phyloP scores from a whole-genome alignment of 2,888 invertebrate species.

The Leptarthrus brevirostris region DNA sequence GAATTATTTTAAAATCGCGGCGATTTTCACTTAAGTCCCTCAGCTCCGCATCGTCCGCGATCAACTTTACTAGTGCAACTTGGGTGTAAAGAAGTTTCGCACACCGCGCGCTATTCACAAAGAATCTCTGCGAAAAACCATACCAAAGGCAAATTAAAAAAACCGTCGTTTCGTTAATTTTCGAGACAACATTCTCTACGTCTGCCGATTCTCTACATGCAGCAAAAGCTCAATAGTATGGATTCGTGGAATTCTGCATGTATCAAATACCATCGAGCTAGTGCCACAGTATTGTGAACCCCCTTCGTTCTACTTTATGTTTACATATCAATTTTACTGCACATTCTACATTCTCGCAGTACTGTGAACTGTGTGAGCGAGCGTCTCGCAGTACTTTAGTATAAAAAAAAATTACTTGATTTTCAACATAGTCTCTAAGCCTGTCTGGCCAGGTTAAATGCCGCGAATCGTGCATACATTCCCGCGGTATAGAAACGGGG shows the following conservation, averaged over 20 bases:
- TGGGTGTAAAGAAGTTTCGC: constrained; percentile 25
- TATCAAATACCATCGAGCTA: not conserved
- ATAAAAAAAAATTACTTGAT: constrained; percentile 10
- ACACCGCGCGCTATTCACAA: constrained; percentile 37
- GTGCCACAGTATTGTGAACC: not conserved
- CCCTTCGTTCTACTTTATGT: not conserved
- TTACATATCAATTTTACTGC: not conserved
- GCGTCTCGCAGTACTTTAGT: constrained; percentile 3
- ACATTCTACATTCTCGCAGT: not conserved
- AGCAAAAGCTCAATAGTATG: constrained; percentile 1
- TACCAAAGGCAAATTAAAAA: constrained; percentile 14
- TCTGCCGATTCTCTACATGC: constrained; percentile 22
- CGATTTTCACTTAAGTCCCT: constrained; percentile 10
- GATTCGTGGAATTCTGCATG: constrained; percentile 6
- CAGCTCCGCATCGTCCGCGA: constrained; percentile 56
- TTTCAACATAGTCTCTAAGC: constrained; percentile 16
- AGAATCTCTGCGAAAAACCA: constrained; percentile 34
- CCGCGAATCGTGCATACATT: constrained; percentile 10
- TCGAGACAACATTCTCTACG: not conserved
- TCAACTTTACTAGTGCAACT: constrained; percentile 58
- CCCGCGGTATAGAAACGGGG: not conserved
- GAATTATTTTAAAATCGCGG: constrained; percentile 36
- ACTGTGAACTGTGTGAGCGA: not conserved
- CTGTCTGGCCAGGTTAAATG: constrained; percentile 32
- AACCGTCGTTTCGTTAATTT: constrained; percentile 4